A percentile compares a stretch with the other conserved stretches of the same genome.
These are phyloP conservation scores for Oasisia sp. DNA, from an alignment of 2,888 invertebrate genomes.

Conservation along the genomic window DNA sequence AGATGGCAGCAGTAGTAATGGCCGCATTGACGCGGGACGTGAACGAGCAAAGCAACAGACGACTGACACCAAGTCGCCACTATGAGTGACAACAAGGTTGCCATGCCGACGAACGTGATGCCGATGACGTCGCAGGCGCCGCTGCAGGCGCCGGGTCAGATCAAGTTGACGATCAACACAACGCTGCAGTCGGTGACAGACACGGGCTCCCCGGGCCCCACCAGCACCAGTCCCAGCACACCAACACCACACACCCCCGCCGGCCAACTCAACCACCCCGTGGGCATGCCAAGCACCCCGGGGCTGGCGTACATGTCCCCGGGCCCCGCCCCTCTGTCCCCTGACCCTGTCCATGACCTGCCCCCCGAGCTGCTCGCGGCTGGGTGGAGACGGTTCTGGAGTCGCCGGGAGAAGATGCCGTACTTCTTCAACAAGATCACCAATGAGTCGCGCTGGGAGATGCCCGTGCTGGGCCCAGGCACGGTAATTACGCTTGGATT, in stretches of 20 bases:
- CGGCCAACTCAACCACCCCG: background rate
- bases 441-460: conserved; percentile 96
- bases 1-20: background rate
- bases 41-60: background rate
- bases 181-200: background rate
- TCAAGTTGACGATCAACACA: background rate
- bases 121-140: background rate
- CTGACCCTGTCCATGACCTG: conserved; percentile 65
- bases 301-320: background rate
- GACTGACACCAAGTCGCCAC: background rate
- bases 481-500: conserved; percentile 20
- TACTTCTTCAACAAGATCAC: conserved; percentile 97
- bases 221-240: background rate
- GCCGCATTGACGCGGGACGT: background rate
- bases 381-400: conserved; percentile 98
- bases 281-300: background rate
- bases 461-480: conserved; percentile 73
- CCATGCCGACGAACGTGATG: background rate
- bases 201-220: background rate
- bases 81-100: conserved; percentile 12
- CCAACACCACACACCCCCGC: background rate
- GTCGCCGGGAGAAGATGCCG: conserved; percentile 91
- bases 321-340: background rate
- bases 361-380: conserved; percentile 80
- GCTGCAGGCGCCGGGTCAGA: background rate